Base-by-base conservation (phyloP, 2,888 invertebrate genomes). In the Campoletis raptor region DNA sequence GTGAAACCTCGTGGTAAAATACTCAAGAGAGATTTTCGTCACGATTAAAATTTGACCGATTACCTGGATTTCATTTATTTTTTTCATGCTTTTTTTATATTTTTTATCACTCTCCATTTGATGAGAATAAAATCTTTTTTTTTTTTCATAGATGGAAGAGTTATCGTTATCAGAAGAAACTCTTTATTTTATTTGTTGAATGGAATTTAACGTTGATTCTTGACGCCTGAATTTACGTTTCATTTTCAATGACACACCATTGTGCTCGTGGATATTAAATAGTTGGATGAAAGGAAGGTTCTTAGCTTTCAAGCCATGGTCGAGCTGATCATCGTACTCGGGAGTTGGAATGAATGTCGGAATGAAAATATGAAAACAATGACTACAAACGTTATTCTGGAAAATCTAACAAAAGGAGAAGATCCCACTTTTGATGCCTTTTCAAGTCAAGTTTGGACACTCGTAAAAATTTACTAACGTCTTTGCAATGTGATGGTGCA, bases 121-220 rank as follows among this genome's bases (percentile, higher is more conserved):
- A 15, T 30, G 4, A 30, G 15, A 61, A 61, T 61, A 30, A 30
- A 61, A 61, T 61, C 61, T 61, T 54, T 10, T 54, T 30, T 30
- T 48, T 30, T 61, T 30, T 30, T 30, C 1, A 12, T 57, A 12
- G 15, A 0, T 61, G 2, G 6, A 30, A 30, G 5, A 6, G 61
- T 30, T 12, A 30, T 15, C 61, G 30, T 30, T 61, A 61, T 12
- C 30, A 61, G 30, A 30, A 61, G 24, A 61, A 6, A 61, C 15
- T 30, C 15, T 61, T 61, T 2, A 30, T 30, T 30, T 30, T 0
- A 30, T 61, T 30, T 61, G 83, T 78, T 72, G 70, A 66, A 54
- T 83, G 21, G 52, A 52, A 78, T 78, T 73, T 64, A 78, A 83
- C 72, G 66, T 77, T 78, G 52, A 70, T 70, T 48, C 70, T 70